Percentiles rank a stretch among this genome's conserved stretches.
Conservation (phyloP, 2,888 invertebrate species). For the Cephus pygmeus region DNA sequence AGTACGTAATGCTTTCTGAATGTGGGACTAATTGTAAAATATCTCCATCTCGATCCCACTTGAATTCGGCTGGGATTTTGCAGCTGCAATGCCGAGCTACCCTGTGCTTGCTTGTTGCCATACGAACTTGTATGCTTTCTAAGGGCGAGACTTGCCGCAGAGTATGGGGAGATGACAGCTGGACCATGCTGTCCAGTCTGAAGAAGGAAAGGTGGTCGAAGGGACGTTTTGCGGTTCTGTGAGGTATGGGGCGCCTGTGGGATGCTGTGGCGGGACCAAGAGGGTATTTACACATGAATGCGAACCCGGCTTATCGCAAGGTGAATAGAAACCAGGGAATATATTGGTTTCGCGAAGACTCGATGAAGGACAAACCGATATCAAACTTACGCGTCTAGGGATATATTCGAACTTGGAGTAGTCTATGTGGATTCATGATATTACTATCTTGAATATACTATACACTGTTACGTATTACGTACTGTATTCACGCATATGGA, state of each 20-base stretch:
- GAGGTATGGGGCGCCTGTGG: not conserved
- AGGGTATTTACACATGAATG: constrained; percentile 55
- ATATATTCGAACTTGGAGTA: constrained; percentile 12
- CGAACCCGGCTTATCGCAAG: constrained; percentile 49
- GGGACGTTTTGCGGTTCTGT: not conserved
- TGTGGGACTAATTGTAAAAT: constrained; percentile 19
- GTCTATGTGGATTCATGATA: constrained; percentile 39
- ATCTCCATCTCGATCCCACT: not conserved
- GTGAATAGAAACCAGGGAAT: constrained; percentile 42
- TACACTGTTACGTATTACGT: constrained; percentile 11
- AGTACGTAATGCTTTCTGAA: constrained; percentile 18
- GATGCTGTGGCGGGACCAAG: constrained; percentile 17
- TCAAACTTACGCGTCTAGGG: constrained; percentile 41
- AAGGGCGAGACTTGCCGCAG: not conserved
- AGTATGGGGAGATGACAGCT: not conserved
- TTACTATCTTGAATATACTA: constrained; percentile 32
- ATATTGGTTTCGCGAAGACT: constrained; percentile 47
- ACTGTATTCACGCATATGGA: constrained; percentile 4
- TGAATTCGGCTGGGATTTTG: not conserved
- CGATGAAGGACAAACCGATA: constrained; percentile 37
- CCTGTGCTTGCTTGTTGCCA: not conserved
- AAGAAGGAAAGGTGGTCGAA: not conserved
- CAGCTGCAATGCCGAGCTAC: not conserved
- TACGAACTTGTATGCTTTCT: not conserved
- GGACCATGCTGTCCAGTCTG: not conserved